Evolutionary conservation across 1,140 invertebrate genomes (phyloP).

Genomic region (Drosophila baimaii): DNA sequence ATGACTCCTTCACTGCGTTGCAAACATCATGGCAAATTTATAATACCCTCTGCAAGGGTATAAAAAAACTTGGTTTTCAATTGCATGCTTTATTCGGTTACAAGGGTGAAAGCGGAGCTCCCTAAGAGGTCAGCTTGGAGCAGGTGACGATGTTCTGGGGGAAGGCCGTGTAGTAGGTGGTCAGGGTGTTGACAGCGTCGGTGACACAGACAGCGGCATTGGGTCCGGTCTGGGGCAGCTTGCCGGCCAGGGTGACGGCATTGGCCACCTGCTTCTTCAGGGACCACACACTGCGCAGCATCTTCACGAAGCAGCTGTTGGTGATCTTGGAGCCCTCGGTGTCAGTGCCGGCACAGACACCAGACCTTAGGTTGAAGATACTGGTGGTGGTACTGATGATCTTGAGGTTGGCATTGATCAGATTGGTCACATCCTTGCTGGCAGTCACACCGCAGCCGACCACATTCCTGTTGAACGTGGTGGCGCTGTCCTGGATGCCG

Average conservation of each 20-base stretch:
- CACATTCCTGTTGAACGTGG: conserved; percentile 39
- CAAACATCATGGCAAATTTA: too few relatives aligned
- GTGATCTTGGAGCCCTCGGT: conserved; percentile 9
- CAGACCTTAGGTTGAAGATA: conserved; percentile 47
- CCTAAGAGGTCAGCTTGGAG: conserved; percentile 61
- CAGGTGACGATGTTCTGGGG: conserved; percentile 52
- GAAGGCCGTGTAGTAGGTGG: conserved; percentile 63
- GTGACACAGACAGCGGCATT: conserved; percentile 55
- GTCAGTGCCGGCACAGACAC: conserved; percentile 39
- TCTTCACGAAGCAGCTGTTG: conserved; percentile 39
- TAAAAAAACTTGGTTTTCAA: too few relatives aligned
- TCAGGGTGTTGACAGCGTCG: conserved; percentile 38
- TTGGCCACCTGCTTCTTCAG: conserved; percentile 43
- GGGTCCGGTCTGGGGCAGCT: conserved; percentile 54
- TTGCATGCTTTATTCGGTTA: conserved; percentile 1
- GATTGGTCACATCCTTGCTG: conserved; percentile 56
- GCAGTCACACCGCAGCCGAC: conserved; percentile 49
- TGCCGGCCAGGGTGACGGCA: conserved; percentile 40
- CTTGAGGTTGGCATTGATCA: conserved; percentile 57
- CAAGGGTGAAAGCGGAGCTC: too few relatives aligned
- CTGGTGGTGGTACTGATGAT: conserved; percentile 46
- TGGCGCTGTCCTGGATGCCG: conserved; percentile 58
- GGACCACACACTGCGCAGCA: conserved; percentile 10
- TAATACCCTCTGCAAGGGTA: too few relatives aligned
- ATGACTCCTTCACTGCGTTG: too few relatives aligned